Base-by-base conservation (phyloP, 2,797 vertebrate genomes). In the Calcarius lapponicus region DNA sequence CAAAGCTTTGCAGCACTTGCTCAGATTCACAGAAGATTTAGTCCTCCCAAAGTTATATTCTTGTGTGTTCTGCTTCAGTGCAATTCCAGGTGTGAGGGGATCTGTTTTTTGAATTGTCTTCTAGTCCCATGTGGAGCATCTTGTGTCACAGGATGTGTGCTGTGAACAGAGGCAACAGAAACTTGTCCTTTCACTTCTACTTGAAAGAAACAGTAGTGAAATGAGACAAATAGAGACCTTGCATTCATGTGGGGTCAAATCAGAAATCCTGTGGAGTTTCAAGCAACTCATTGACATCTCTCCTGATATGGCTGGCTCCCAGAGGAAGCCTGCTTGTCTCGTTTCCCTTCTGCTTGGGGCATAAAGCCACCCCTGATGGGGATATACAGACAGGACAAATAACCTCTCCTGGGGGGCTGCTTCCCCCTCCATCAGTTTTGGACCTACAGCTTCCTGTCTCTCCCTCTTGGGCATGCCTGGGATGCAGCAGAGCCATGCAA, bases 221-320 rank as follows among this genome's bases (percentile, higher is more conserved):
- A 22, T 12, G 65, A 88, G 67, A 67, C 45, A 60, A 67, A n/a
- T 7, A 26, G 71, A 88, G 74, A 53, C 34, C 43, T 86, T 0
- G 0, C 57, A 36, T 70, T 88, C 13, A 12, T 28, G 20, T 36
- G 25, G 48, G 47, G 40, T 87, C 58, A 69, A 80, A 74, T 56
- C 29, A 54, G 75, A 86, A 80, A 72, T 80, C 47, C 85, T 92
- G 80, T 48, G 69, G 32, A 58, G 57, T 88, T 91, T 95, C 81
- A 88, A 90, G 51, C 57, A 57, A 34, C 42, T 54, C n/a, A 66
- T 17, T 70, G 71, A 92, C 90, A 54, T 92, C 45, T 92, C 38
- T 88, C 42, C 60, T 92, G 88, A 73, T 88, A 86, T 1, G 16
- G 14, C 43, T 72, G 12, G 13, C 56, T 95, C 74, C 78, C 57